Percentiles rank a stretch among this genome's conserved stretches.
These are phyloP conservation scores for Villa cingulata DNA, from an alignment of 2,888 invertebrate genomes.

Conservation along the genomic window DNA sequence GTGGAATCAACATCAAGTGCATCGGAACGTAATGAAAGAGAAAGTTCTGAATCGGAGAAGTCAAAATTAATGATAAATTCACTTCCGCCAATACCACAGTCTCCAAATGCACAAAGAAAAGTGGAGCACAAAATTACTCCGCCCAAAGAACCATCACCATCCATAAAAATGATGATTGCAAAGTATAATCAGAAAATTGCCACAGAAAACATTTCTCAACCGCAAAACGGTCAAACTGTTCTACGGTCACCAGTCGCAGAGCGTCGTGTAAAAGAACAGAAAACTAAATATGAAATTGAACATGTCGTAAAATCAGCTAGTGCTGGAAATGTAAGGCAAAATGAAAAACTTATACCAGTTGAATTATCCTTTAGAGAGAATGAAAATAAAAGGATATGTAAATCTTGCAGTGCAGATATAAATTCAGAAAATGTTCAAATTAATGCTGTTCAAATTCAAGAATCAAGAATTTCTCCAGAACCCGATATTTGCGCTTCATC, in stretches of 20 bases:
- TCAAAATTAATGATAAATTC: slow-evolving; percentile 12
- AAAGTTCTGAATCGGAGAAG: slow-evolving; percentile 10
- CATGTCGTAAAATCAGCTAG: slow-evolving; percentile 56
- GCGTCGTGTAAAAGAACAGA: slow-evolving; percentile 42
- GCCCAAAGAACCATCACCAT: slow-evolving; percentile 52
- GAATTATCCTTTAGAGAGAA: not conserved
- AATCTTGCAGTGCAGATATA: slow-evolving; percentile 13
- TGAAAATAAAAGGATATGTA: slow-evolving; percentile 4
- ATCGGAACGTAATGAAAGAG: slow-evolving; percentile 13
- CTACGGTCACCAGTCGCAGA: slow-evolving; percentile 52
- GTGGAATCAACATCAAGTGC: slow-evolving; percentile 14
- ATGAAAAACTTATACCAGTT: not conserved
- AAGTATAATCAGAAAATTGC: slow-evolving; percentile 37
- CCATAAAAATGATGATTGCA: slow-evolving; percentile 56
- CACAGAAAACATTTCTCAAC: slow-evolving; percentile 38
- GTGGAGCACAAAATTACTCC: slow-evolving; percentile 29
- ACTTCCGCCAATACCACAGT: slow-evolving; percentile 45
- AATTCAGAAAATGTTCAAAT: slow-evolving; percentile 2
- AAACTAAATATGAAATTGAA: slow-evolving; percentile 35
- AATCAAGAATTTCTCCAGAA: not conserved
- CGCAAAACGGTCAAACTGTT: slow-evolving; percentile 25
- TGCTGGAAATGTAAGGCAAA: slow-evolving; percentile 26
- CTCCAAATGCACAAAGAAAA: slow-evolving; percentile 43
- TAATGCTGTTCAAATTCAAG: slow-evolving; percentile 5
- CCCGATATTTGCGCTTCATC: slow-evolving; percentile 11